Conservation (phyloP, 2,888 invertebrate genomes). For the Clostera curtula region DNA sequence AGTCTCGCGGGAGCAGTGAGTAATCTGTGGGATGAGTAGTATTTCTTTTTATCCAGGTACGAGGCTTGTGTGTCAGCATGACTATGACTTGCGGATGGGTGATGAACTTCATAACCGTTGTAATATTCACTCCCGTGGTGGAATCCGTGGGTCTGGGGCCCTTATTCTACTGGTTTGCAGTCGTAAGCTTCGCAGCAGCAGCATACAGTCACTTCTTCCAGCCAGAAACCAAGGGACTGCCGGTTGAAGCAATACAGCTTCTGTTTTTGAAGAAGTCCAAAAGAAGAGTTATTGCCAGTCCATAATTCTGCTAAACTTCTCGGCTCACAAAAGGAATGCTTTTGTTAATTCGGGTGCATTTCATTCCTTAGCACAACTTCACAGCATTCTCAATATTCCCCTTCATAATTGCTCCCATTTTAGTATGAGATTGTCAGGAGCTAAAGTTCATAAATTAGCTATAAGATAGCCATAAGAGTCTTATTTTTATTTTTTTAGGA, state of each 20-base stretch:
- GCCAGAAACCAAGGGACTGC: conserved; percentile 65
- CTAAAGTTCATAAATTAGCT: too few relatives aligned
- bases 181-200: conserved; percentile 43
- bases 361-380: too few relatives aligned
- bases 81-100: conserved; percentile 47
- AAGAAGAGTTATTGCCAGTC: conserved; percentile 10
- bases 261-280: conserved; percentile 37
- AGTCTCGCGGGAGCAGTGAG: too few relatives aligned
- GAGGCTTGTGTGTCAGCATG: conserved; percentile 46
- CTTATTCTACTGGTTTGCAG: conserved; percentile 54
- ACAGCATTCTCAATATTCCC: too few relatives aligned
- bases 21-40: too few relatives aligned
- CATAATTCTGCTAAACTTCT: too few relatives aligned
- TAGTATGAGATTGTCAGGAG: too few relatives aligned
- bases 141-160: conserved; percentile 44
- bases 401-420: too few relatives aligned
- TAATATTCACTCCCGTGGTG: conserved; percentile 50
- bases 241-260: conserved; percentile 49
- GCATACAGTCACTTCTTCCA: conserved; percentile 44
- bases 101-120: conserved; percentile 49
- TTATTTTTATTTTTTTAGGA: too few relatives aligned
- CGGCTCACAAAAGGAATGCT: too few relatives aligned
- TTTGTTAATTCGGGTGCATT: too few relatives aligned
- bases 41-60: conserved; percentile 32
- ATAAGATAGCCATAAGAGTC: too few relatives aligned